Percentiles rank a stretch among this genome's conserved stretches.
Conservation (phyloP, 2,113 vertebrate species). For the Pseudopodoces humilis region DNA sequence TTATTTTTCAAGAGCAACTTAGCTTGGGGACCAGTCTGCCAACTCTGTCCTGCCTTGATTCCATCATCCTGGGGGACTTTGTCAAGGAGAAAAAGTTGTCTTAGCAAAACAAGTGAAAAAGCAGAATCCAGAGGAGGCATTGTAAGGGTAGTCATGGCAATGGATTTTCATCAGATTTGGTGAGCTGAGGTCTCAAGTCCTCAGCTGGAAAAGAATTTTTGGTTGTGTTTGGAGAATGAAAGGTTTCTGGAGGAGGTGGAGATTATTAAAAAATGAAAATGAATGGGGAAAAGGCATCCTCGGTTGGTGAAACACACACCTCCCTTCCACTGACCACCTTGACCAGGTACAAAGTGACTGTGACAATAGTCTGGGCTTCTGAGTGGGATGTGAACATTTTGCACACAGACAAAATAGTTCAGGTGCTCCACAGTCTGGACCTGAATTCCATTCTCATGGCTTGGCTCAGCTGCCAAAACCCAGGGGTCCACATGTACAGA, state of each 20-base stretch:
- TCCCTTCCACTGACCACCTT: fast-evolving
- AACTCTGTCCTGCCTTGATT: neutral
- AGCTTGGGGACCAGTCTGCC: neutral
- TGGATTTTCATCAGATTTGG: neutral
- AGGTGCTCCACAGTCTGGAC: neutral
- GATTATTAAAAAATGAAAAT: neutral
- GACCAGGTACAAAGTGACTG: neutral
- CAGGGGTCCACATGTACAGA: fast-evolving
- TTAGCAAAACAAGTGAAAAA: neutral
- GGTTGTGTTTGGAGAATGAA: neutral
- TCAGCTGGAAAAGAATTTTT: neutral
- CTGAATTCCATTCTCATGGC: neutral
- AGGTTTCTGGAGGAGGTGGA: neutral
- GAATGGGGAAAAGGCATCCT: neutral
- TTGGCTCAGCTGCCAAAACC: neutral
- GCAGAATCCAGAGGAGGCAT: neutral
- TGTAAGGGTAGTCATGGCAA: neutral
- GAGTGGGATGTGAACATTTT: neutral
- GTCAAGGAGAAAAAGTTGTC: neutral
- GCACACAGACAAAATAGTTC: neutral
- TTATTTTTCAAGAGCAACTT: neutral
- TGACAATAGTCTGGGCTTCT: neutral
- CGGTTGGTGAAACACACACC: neutral
- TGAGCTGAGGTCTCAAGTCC: neutral
- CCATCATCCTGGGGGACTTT: neutral